Conservation (phyloP, 2,113 vertebrate species). For the Callipepla californica region DNA sequence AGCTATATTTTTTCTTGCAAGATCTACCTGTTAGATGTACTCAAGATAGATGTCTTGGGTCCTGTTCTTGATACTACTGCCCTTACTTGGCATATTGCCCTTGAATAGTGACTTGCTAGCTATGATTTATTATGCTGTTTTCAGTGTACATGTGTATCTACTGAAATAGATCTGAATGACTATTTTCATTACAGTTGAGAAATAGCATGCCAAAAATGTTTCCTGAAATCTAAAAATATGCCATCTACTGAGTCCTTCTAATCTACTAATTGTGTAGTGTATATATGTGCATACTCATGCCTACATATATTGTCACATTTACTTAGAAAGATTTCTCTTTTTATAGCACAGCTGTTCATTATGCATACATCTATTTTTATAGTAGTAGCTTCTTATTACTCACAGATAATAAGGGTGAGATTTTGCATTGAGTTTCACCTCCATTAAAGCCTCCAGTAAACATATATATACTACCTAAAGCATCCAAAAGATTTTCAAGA, state of each 20-base stretch:
- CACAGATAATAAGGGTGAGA: not conserved
- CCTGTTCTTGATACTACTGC: not conserved
- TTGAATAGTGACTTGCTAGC: not conserved
- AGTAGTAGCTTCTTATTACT: not conserved
- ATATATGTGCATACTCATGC: not conserved
- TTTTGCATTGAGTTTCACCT: not conserved
- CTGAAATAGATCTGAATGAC: slow-evolving; percentile 23
- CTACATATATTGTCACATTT: not conserved
- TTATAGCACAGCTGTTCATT: not conserved
- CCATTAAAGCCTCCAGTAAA: not conserved
- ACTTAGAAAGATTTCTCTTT: not conserved
- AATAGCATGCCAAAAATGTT: not conserved
- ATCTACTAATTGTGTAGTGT: not conserved
- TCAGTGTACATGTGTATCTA: not conserved
- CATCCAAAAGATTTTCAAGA: not conserved
- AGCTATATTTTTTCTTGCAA: not conserved
- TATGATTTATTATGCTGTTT: not conserved
- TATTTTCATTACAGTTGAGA: slow-evolving; percentile 26
- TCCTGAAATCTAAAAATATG: not conserved
- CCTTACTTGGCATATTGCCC: not conserved
- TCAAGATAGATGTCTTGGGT: not conserved
- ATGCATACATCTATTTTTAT: not conserved
- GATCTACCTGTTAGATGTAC: not conserved
- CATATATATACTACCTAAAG: not conserved
- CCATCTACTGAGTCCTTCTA: not conserved